phyloP scores from a whole-genome alignment of 2,797 vertebrate species.

The Euthynnus affinis region DNA sequence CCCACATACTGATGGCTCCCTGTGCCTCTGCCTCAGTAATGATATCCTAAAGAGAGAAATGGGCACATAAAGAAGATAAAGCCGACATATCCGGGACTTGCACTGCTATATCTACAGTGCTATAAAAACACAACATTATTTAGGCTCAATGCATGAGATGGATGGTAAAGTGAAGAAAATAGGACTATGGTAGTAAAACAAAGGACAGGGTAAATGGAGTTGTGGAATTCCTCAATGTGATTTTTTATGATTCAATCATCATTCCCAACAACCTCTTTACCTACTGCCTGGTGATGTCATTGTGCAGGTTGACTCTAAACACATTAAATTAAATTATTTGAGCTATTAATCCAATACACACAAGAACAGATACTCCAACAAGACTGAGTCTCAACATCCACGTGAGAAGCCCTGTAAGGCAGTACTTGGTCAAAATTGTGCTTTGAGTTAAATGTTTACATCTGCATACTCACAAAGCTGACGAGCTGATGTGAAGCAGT shows the following conservation, averaged over 20 bases:
- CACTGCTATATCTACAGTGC: slow-evolving; percentile 59
- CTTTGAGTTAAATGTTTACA: no score
- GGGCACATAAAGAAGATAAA: slow-evolving; percentile 77
- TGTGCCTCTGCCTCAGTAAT: slow-evolving; percentile 63
- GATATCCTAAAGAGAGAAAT: slow-evolving; percentile 77
- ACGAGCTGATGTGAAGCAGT: not conserved
- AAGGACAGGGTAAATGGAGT: slow-evolving; percentile 58
- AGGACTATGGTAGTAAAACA: slow-evolving; percentile 69
- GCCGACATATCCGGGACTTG: slow-evolving; percentile 45
- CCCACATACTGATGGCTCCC: slow-evolving; percentile 57
- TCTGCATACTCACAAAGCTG: not conserved
- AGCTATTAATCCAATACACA: slow-evolving; percentile 28
- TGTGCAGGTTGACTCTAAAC: slow-evolving; percentile 22
- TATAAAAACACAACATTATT: slow-evolving; percentile 75
- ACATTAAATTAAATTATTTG: slow-evolving; percentile 3
- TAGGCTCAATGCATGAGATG: slow-evolving; percentile 52
- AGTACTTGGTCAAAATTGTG: no score
- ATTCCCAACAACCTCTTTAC: slow-evolving; percentile 54
- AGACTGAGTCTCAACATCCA: not conserved
- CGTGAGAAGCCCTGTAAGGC: not conserved
- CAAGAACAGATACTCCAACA: not conserved
- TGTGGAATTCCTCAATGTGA: slow-evolving; percentile 45
- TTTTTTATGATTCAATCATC: slow-evolving; percentile 73
- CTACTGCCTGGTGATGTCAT: slow-evolving; percentile 24
- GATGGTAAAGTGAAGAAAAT: slow-evolving; percentile 59